A percentile compares a stretch with the other conserved stretches of the same genome.
Evolutionary conservation across 2,113 vertebrate species (phyloP).

Genomic region (Cervus canadensis): DNA sequence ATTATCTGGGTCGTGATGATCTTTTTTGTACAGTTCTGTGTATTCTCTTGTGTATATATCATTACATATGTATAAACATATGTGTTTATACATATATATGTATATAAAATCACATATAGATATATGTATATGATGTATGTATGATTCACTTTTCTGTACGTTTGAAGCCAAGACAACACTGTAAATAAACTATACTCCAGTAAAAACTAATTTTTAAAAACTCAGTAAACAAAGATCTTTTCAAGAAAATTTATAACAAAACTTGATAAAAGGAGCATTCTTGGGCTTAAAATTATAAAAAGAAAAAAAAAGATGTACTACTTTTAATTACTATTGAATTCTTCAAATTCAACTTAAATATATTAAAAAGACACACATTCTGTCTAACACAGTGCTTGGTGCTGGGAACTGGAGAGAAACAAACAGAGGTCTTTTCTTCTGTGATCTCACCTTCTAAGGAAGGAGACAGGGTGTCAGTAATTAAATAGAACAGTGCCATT

Average conservation of each 20-base stretch:
- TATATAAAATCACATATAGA: neutral
- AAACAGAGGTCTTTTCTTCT: neutral
- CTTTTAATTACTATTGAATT: neutral
- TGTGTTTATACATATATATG: neutral
- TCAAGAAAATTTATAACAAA: constrained; percentile 12
- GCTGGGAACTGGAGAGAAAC: neutral
- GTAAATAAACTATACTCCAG: neutral
- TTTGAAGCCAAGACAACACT: neutral
- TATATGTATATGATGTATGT: neutral
- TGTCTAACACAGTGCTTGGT: neutral
- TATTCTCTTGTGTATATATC: neutral
- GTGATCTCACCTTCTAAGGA: neutral
- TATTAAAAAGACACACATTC: neutral
- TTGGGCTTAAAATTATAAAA: constrained; percentile 44
- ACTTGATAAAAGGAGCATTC: neutral
- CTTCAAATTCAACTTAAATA: neutral
- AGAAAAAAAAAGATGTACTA: neutral
- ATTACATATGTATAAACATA: neutral
- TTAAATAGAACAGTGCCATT: neutral
- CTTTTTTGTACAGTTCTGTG: too few species aligned
- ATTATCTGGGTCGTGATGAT: too few species aligned
- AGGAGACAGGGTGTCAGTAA: neutral
- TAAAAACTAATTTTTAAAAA: neutral
- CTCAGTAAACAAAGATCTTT: constrained; percentile 8
- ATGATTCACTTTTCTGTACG: neutral